Percentiles rank a stretch among this genome's conserved stretches.
These are phyloP conservation scores for Sakesphorus luctuosus DNA, from an alignment of 2,113 vertebrate species.

Conservation along the genomic window DNA sequence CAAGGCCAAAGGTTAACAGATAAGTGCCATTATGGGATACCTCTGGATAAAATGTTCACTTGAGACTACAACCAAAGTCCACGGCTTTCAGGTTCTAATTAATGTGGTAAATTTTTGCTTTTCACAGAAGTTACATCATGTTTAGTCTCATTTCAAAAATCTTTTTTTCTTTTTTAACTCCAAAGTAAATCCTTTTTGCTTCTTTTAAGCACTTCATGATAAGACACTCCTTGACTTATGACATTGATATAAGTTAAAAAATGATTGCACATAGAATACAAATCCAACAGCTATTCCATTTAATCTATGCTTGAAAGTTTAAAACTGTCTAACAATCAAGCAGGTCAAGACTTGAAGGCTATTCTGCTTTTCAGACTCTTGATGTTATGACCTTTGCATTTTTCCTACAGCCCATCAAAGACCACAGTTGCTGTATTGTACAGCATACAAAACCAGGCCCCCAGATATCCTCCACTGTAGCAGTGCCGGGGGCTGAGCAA, in stretches of 20 bases:
- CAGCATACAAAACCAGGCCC: not conserved
- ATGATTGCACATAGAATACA: not conserved
- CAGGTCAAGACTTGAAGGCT: not conserved
- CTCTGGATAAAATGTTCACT: not conserved
- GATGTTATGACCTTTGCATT: not conserved
- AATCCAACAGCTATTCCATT: not conserved
- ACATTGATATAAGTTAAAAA: not conserved
- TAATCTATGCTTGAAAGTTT: not conserved
- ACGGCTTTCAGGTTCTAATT: not conserved
- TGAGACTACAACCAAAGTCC: not conserved
- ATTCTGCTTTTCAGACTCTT: not conserved
- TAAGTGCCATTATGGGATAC: fast-evolving
- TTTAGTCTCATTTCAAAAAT: not conserved
- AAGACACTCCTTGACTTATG: not conserved
- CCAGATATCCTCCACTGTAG: not conserved
- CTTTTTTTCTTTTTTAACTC: not conserved
- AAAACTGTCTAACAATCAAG: not conserved
- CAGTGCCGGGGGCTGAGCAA: not conserved
- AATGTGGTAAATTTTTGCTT: not conserved
- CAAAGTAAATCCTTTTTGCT: not conserved
- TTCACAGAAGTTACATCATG: not conserved
- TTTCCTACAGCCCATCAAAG: not conserved
- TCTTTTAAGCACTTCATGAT: not conserved
- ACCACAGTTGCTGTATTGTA: not conserved
- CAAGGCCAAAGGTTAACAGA: not conserved